Evolutionary conservation across 1,140 invertebrate species (phyloP), one percentile per base, ranked within the genome.

Genomic region (Diachasma alloeum): DNA sequence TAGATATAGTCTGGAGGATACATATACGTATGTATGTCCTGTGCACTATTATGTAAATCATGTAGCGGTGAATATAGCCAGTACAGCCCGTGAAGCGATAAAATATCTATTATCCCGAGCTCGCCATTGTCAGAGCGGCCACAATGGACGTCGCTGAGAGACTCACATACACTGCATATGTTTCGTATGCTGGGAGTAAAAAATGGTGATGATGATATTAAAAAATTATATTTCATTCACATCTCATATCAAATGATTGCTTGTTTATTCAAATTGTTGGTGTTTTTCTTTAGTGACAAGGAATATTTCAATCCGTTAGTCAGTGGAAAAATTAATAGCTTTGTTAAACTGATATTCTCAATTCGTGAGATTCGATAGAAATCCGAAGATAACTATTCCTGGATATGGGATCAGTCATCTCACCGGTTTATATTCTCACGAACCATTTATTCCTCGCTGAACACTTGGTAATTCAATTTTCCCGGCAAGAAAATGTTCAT

Each of bases 11-110:
- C 53, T 22, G n/a, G n/a, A 22, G 53, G 13, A 46, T 46, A 11
- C 3, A 66, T 31, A 31, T 36, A 15, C 26, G 26, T 66, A 66
- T 31, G 31, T 31, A 31, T 31, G 31, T 31, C 31, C 31, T 36
- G 59, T 15, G 63, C 24, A 68, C 31, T 68, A 68, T 68, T 68
- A 68, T 68, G 66, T 68, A 68, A 68, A 68, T 68, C 9, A 68
- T 68, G 66, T n/a, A 68, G 66, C 26, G 31, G 6, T 31, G 31
- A 3, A 31, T 31, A 31, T 31, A 6, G 31, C 31, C 31, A 31
- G 31, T 31, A 31, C 59, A 31, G 9, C n/a, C 31, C 36, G 36
- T 68, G 31, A 63, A 68, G 31, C 66, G 66, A 68, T 68, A 68
- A 68, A 68, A 68, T 39, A 68, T 68, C 36, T 68, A 68, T 68